Base-by-base conservation (phyloP, 53 echinoderm and acorn worm genomes). In the Henricia sp. region DNA sequence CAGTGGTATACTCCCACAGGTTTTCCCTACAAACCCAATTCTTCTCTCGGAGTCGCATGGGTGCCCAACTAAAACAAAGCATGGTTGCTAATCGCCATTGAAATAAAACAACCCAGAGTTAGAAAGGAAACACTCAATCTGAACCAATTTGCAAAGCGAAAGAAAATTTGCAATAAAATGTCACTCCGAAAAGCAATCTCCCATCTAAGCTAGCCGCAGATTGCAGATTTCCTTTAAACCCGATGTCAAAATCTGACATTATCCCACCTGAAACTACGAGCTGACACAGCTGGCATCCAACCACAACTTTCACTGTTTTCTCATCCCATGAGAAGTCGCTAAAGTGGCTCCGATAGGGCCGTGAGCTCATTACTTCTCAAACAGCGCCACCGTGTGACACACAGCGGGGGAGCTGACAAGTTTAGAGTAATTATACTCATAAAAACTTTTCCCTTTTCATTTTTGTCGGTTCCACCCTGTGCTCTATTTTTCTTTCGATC, bases 221-320 rank as follows among this genome's bases (percentile, higher is more conserved):
- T n/a, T n/a, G n/a, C n/a, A n/a, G n/a, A n/a, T n/a, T n/a, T n/a
- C n/a, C n/a, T n/a, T n/a, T n/a, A n/a, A n/a, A n/a, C n/a, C n/a
- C n/a, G n/a, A n/a, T n/a, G n/a, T n/a, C n/a, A n/a, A n/a, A n/a
- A 2, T 38, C 44, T 39, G 68, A 21, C 39, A 68, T 68, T 68
- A 38, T n/a, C 58, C 58, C 53, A 39, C 6, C 63, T 78, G 78
- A 78, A 78, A 78, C 78, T 56, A 62, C 30, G 59, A 33, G 78
- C 78, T 78, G 78, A 78, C 78, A 63, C 78, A 78, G 78, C 78
- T 78, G 78, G 63, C 63, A 34, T 64, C 78, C 62, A 78, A 78
- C 62, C 63, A 13, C 62, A 78, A 78, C 78, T 78, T 62, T 76
- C 76, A 41, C 25, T 78, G 78, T 78, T 78, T 78, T 78, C 78